Conservation (phyloP, 2,113 vertebrate genomes). For the Nycticryphes semicollaris region DNA sequence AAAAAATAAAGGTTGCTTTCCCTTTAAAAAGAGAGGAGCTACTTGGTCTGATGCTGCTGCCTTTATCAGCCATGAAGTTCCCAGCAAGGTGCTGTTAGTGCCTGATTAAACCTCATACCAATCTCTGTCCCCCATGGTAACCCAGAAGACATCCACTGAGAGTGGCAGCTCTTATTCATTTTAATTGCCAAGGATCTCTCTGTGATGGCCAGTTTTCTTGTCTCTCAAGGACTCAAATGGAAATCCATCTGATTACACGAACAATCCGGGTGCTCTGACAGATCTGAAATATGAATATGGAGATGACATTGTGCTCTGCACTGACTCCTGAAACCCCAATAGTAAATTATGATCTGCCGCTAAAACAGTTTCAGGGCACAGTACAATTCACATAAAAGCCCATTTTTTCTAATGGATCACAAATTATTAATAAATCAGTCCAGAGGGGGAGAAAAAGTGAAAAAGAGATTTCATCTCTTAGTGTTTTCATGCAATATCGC, state of each 20-base stretch:
- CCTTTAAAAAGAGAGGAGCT: conserved; percentile 77
- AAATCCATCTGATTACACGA: conserved; percentile 73
- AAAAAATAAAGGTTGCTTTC: conserved; percentile 45
- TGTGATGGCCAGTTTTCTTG: conserved; percentile 72
- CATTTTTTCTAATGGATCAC: conserved; percentile 51
- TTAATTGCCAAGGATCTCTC: conserved; percentile 77
- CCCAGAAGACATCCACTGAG: conserved; percentile 78
- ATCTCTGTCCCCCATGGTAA: conserved; percentile 75
- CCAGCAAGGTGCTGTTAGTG: conserved; percentile 81
- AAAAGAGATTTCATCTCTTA: neutral
- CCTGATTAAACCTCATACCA: conserved; percentile 82
- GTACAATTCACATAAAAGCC: conserved; percentile 49
- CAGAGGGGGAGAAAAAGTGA: neutral
- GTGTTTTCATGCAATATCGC: neutral
- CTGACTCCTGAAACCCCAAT: conserved; percentile 58
- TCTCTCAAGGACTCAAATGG: conserved; percentile 72
- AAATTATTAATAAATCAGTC: conserved; percentile 74
- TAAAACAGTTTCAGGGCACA: conserved; percentile 62
- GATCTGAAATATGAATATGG: conserved; percentile 79
- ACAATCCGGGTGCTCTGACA: conserved; percentile 71
- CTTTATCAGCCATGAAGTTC: conserved; percentile 80
- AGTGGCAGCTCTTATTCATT: conserved; percentile 71
- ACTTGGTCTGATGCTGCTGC: conserved; percentile 68
- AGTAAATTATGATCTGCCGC: conserved; percentile 65
- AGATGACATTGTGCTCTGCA: conserved; percentile 69